Base-by-base conservation (phyloP, 2,888 invertebrate genomes). In the Bellardia bayeri region DNA sequence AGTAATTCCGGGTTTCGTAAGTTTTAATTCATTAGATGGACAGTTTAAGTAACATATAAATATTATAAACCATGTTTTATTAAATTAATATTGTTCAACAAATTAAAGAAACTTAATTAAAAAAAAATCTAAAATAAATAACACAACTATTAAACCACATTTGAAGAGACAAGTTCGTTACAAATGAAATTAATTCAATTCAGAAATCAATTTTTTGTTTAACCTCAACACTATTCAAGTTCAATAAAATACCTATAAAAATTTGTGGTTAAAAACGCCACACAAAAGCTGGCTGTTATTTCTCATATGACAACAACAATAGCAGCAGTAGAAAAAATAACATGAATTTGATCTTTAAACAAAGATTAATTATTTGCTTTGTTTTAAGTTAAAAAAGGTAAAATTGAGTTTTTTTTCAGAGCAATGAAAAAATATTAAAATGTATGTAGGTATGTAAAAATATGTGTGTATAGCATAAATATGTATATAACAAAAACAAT, bases 181-280 rank as follows among this genome's bases (percentile, higher is more conserved):
- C 33, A 71, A 74, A 66, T 54, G 45, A 68, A 68, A 82, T 66
- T 16, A 45, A 75, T 69, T 63, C 49, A 49, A 49, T 7, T 2
- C 9, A 9, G 13, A 6, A 42, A 42, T 42, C 1, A 5, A 6
- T 9, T 45, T 13, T 45, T 45, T 45, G 13, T 61, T 76, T 14
- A 56, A 63, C 49, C 45, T 72, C 54, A 74, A 76, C 69, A 64
- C 6, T 80, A 75, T 82, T 83, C 83, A 86, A 86, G 83, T 83
- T 83, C 83, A 86, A 86, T 80, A 76, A 56, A 56, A 66, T 8
- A n/a, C n/a, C n/a, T n/a, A 83, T 66, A 66, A 64, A 61, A 76
- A 63, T 64, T 51, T 83, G 83, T 71, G 86, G 83, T 83, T 86
- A n/a, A 56, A 56, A 76, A 45, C 30, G 42, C 23, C 9, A 33